Evolutionary conservation across 2,797 vertebrate species (phyloP).

Genomic region (Remorina albescens): DNA sequence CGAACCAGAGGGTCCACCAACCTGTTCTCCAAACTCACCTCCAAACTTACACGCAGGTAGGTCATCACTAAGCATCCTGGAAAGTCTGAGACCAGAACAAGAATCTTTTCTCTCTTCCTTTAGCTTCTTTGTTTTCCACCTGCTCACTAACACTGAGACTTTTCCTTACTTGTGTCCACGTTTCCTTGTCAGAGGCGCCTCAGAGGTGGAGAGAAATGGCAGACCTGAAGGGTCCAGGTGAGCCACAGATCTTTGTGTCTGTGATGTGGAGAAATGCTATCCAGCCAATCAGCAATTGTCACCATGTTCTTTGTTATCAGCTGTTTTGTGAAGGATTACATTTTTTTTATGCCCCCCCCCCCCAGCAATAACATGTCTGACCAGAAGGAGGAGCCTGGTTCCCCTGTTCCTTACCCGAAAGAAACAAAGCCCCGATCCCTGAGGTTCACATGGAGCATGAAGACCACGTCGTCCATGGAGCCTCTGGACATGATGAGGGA

Average conservation of each 20-base stretch:
- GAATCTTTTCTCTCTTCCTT: not conserved
- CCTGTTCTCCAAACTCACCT: slow-evolving; percentile 93
- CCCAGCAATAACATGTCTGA: slow-evolving; percentile 86
- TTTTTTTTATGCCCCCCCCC: too few relatives aligned
- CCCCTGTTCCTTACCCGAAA: slow-evolving; percentile 51
- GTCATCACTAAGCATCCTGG: not conserved
- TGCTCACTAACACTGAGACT: not conserved
- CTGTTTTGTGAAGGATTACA: not conserved
- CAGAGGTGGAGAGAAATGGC: slow-evolving; percentile 45
- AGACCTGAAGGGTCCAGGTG: slow-evolving; percentile 49
- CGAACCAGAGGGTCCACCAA: slow-evolving; percentile 91
- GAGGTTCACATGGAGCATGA: slow-evolving; percentile 94
- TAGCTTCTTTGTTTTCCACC: not conserved
- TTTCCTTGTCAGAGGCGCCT: slow-evolving; percentile 23
- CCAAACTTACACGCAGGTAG: slow-evolving; percentile 94
- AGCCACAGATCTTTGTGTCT: slow-evolving; percentile 11
- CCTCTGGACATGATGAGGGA: slow-evolving; percentile 94
- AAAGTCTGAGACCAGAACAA: slow-evolving; percentile 6
- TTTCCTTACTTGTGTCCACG: not conserved
- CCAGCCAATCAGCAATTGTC: slow-evolving; percentile 19
- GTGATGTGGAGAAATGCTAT: too few relatives aligned
- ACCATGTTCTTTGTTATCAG: not conserved
- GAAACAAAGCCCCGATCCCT: slow-evolving; percentile 89
- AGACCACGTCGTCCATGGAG: slow-evolving; percentile 94
- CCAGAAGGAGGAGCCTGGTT: slow-evolving; percentile 45